A percentile compares a stretch with the other conserved stretches of the same genome.
Conservation (phyloP, 2,888 invertebrate species). For the Thymelicus sylvestris region DNA sequence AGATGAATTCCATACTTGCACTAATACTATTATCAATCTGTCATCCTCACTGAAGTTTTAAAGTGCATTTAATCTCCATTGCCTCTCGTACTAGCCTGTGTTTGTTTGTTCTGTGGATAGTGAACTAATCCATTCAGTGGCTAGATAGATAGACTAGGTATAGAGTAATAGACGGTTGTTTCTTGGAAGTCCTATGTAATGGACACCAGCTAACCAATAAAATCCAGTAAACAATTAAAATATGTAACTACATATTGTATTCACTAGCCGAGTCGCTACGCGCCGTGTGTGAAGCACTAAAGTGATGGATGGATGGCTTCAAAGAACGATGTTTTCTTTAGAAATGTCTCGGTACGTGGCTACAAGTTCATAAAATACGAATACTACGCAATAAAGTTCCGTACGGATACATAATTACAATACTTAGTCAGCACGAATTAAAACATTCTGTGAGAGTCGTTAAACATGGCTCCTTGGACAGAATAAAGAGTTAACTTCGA, state of each 20-base stretch:
- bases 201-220: no score
- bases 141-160: no score
- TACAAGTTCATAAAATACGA: slow-evolving; percentile 21
- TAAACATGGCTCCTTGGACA: slow-evolving; percentile 44
- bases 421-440: slow-evolving; percentile 43
- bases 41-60: no score
- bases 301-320: slow-evolving; percentile 6
- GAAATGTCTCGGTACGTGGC: slow-evolving; percentile 7
- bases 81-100: no score
- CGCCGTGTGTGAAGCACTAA: neutral
- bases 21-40: no score
- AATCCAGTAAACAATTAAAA: neutral
- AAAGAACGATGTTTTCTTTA: slow-evolving; percentile 12
- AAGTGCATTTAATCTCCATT: no score
- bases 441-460: slow-evolving; percentile 49
- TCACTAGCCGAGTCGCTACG: neutral
- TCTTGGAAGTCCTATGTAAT: no score
- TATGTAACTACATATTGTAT: no score
- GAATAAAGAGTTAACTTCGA: slow-evolving; percentile 45
- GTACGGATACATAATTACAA: slow-evolving; percentile 40
- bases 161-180: no score
- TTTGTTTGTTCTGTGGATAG: no score
- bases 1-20: no score
- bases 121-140: no score
- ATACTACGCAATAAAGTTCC: slow-evolving; percentile 18